phyloP scores from a whole-genome alignment of 2,113 vertebrate species.

The Petrocephalus microphthalmus region DNA sequence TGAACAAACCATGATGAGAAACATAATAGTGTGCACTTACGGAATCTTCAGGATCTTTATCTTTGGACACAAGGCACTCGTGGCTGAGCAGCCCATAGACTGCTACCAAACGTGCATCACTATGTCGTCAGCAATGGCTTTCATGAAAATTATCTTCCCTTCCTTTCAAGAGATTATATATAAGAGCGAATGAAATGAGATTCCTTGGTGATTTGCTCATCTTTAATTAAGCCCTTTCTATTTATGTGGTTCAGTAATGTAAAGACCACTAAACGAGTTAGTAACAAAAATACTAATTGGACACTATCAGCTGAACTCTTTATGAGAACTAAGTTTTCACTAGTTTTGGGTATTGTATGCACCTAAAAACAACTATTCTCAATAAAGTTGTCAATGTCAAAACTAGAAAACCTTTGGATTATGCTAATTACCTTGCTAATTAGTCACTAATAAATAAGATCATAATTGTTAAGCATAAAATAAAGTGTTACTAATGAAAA shows the following conservation, averaged over 20 bases:
- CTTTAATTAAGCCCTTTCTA: background rate
- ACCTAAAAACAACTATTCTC: background rate
- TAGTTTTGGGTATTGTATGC: background rate
- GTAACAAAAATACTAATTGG: background rate
- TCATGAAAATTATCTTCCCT: background rate
- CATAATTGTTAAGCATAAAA: constrained; percentile 6
- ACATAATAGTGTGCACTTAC: background rate
- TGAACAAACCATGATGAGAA: background rate
- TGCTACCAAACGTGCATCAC: background rate
- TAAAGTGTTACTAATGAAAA: background rate
- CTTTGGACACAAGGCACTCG: constrained; percentile 8
- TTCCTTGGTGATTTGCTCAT: background rate
- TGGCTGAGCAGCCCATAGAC: background rate
- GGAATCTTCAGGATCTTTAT: background rate
- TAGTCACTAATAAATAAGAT: constrained; percentile 4
- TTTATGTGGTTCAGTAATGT: background rate
- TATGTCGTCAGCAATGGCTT: background rate
- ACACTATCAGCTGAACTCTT: background rate
- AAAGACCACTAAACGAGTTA: background rate
- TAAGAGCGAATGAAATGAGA: background rate
- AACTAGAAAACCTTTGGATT: background rate
- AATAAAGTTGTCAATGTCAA: background rate
- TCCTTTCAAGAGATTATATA: background rate
- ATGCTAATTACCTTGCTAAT: background rate
- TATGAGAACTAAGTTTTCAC: background rate